These are phyloP conservation scores for Tapirus terrestris DNA, from an alignment of 2,113 vertebrate genomes.

Conservation along the genomic window DNA sequence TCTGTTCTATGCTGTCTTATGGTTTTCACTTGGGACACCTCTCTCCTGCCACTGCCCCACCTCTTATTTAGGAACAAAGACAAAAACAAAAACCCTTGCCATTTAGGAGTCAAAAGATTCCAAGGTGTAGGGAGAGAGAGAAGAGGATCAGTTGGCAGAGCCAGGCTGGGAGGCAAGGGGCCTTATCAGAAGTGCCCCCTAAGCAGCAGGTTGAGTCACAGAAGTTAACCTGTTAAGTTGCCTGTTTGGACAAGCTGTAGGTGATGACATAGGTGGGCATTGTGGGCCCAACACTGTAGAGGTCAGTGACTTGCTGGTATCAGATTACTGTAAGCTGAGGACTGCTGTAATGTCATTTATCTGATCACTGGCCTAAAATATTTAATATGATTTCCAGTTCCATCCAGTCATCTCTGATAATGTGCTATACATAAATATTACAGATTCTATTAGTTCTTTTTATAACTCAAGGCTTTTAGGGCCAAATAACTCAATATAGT, in stretches of 20 bases:
- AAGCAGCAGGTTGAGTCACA: background rate
- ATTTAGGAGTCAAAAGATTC: background rate
- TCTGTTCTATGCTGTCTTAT: background rate
- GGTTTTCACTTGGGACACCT: background rate
- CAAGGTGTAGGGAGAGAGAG: background rate
- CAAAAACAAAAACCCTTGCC: background rate
- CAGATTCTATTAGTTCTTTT: slow-evolving; percentile 59
- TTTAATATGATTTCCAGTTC: slow-evolving; percentile 36
- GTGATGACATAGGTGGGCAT: slow-evolving; percentile 48
- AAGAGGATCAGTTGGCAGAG: background rate
- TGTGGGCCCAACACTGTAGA: background rate
- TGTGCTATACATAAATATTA: slow-evolving; percentile 38
- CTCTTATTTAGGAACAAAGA: background rate
- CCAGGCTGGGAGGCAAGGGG: background rate
- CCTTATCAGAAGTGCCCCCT: background rate
- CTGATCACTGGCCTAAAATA: background rate
- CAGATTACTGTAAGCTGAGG: background rate
- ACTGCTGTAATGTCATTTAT: background rate
- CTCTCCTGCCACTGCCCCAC: background rate
- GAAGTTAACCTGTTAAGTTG: background rate
- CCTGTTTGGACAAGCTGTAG: background rate
- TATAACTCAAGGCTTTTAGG: slow-evolving; percentile 69
- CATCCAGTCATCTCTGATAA: slow-evolving; percentile 30
- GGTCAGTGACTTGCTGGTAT: background rate
- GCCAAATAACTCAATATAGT: slow-evolving; percentile 37